A percentile compares a stretch with the other conserved stretches of the same genome.
phyloP scores from a whole-genome alignment of 2,888 invertebrate species.

The Pedicia rivosa region DNA sequence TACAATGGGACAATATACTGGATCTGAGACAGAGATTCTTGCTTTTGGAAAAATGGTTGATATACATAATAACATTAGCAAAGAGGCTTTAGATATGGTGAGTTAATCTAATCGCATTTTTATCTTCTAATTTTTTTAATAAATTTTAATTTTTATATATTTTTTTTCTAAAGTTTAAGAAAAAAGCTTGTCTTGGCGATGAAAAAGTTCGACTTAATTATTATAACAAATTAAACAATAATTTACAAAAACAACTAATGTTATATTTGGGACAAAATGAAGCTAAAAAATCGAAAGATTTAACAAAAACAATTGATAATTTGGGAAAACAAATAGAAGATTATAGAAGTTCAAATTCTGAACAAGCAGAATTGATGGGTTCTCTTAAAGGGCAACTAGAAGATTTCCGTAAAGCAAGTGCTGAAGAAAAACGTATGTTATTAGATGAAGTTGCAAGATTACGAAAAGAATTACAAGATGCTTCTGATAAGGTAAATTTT shows the following conservation, averaged over 20 bases:
- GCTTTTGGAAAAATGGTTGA: conserved; percentile 1
- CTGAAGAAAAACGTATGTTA: background rate
- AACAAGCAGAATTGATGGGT: background rate
- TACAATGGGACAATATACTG: background rate
- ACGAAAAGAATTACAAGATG: background rate
- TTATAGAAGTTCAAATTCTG: conserved; percentile 1
- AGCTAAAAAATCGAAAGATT: conserved; percentile 1
- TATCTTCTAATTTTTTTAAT: background rate
- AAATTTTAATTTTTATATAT: background rate
- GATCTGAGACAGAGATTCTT: background rate
- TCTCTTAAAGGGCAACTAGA: conserved; percentile 1
- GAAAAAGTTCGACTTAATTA: background rate
- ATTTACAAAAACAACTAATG: background rate
- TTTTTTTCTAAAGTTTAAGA: background rate
- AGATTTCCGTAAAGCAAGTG: conserved; percentile 1
- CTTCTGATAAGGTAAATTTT: too few relatives aligned
- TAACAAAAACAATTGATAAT: conserved; percentile 4
- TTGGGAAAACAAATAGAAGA: background rate
- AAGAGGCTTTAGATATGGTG: background rate
- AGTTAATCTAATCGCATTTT: too few relatives aligned
- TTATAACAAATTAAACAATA: background rate
- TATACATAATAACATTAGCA: background rate
- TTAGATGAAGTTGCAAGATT: background rate
- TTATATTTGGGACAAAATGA: conserved; percentile 4
- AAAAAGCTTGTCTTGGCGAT: conserved; percentile 1